Evolutionary conservation across 1,140 invertebrate species (phyloP).

Genomic region (Heterodera carotae): DNA sequence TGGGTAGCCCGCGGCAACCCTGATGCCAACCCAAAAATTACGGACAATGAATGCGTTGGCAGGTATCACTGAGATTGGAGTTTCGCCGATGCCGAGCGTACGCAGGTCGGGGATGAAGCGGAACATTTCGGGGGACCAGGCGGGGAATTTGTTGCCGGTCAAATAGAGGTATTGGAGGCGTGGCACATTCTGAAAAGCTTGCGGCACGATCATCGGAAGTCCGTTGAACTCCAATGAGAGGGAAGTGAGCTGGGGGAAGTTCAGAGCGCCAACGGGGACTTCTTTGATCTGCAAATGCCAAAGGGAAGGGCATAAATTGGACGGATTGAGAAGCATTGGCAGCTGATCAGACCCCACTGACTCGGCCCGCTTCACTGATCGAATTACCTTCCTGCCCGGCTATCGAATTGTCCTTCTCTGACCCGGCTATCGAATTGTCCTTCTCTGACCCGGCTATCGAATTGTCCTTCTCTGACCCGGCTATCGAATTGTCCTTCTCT

Average conservation of each 20-base stretch:
- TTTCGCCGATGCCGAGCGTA: constrained; percentile 64
- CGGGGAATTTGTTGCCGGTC: constrained; percentile 64
- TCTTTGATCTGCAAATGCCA: constrained; percentile 54
- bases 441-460: too few species aligned
- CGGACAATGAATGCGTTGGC: constrained; percentile 61
- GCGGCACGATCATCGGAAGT: constrained; percentile 63
- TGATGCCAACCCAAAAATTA: not conserved
- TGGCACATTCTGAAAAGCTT: constrained; percentile 65
- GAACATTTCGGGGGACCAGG: constrained; percentile 65
- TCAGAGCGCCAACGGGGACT: constrained; percentile 62
- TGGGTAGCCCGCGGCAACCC: too few species aligned
- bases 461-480: too few species aligned
- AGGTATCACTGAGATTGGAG: constrained; percentile 64
- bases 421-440: too few species aligned
- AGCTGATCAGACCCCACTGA: too few species aligned
- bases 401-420: too few species aligned
- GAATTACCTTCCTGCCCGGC: too few species aligned
- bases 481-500: too few species aligned
- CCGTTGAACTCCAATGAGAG: constrained; percentile 65
- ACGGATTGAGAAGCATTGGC: not conserved
- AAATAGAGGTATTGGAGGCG: constrained; percentile 64
- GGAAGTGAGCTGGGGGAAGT: constrained; percentile 58
- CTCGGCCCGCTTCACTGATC: too few species aligned
- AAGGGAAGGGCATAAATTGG: not conserved
- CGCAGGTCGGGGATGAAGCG: constrained; percentile 61